A percentile compares a stretch with the other conserved stretches of the same genome.
Evolutionary conservation across 2,797 vertebrate species (phyloP).

Genomic region (Tokudaia muenninki): DNA sequence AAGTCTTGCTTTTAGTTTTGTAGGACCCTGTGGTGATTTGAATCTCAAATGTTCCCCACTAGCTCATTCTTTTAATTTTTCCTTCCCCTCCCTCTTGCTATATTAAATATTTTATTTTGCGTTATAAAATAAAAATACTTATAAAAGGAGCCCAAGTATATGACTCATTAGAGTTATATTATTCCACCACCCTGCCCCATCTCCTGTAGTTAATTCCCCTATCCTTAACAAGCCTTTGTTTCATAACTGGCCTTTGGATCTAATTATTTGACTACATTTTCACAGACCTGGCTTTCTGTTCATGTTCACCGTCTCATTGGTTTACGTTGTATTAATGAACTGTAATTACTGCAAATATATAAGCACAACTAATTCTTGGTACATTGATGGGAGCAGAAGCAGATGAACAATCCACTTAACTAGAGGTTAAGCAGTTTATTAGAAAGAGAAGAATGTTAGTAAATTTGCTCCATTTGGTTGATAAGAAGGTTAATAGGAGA

Average conservation of each 20-base stretch:
- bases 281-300: not conserved
- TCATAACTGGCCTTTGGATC: not conserved
- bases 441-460: not conserved
- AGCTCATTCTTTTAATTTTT: not conserved
- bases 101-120: not conserved
- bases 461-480: conserved; percentile 18
- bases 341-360: not conserved
- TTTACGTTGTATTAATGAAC: conserved; percentile 21
- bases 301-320: not conserved
- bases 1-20: not conserved
- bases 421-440: conserved; percentile 38
- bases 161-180: not conserved
- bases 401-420: not conserved
- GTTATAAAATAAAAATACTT: conserved; percentile 6
- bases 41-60: not conserved
- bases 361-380: conserved; percentile 10
- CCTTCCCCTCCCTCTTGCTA: not conserved
- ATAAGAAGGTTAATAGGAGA: not conserved
- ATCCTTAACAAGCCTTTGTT: not conserved
- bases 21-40: not conserved
- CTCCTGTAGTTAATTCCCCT: conserved; percentile 5
- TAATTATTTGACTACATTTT: conserved; percentile 12
- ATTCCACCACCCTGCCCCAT: not conserved
- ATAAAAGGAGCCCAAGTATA: not conserved
- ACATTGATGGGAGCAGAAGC: not conserved